Percentiles rank a stretch among this genome's conserved stretches.
phyloP scores from a whole-genome alignment of 2,888 invertebrate genomes.

The Petrolisthes manimaculis region DNA sequence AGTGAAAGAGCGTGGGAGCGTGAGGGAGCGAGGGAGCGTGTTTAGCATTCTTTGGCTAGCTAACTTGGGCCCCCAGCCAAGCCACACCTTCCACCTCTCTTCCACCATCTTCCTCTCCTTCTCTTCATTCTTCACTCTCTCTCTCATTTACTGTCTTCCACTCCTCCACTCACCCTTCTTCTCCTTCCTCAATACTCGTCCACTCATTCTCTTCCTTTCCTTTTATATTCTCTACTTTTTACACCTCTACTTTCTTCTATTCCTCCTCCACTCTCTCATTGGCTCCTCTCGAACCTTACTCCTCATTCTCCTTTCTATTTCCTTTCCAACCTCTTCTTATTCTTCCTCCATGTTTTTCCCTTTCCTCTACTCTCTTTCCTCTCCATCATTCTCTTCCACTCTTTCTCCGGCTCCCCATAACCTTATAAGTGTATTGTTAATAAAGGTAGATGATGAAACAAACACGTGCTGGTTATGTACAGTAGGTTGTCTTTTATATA shows the following conservation, averaged over 20 bases:
- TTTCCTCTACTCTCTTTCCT: not conserved
- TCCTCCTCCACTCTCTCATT: not conserved
- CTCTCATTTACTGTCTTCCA: not conserved
- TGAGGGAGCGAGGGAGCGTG: not conserved
- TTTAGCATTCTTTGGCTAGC: slow-evolving; percentile 2
- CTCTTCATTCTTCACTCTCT: not conserved
- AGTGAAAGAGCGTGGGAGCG: not conserved
- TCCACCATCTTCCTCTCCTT: slow-evolving; percentile 3
- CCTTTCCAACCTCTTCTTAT: not conserved
- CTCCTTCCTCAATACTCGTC: not conserved
- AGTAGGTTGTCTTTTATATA: no score
- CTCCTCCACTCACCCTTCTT: not conserved
- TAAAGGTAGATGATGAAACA: no score
- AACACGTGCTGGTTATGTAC: no score
- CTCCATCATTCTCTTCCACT: not conserved
- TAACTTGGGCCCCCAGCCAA: slow-evolving; percentile 2
- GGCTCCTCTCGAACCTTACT: not conserved
- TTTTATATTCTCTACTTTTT: not conserved
- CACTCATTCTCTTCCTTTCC: not conserved
- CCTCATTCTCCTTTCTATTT: not conserved
- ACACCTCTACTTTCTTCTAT: not conserved
- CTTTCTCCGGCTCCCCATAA: not conserved
- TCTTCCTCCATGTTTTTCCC: not conserved
- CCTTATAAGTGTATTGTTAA: not conserved
- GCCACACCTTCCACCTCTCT: slow-evolving; percentile 4